phyloP scores from a whole-genome alignment of 2,113 vertebrate species.

The Callaeas wilsoni region DNA sequence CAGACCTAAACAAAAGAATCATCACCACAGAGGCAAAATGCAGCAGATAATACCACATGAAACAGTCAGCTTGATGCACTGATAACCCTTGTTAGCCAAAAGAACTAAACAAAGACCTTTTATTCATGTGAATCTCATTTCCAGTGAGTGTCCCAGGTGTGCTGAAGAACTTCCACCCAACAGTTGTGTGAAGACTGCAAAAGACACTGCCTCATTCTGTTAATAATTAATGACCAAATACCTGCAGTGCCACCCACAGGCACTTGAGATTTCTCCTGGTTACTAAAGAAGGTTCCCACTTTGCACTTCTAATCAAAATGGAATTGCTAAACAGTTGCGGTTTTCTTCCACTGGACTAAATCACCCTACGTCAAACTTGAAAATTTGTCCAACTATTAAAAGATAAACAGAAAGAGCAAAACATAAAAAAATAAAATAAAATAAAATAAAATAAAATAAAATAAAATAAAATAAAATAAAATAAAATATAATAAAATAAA shows the following conservation, averaged over 20 bases:
- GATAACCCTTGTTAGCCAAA: background rate
- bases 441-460: background rate
- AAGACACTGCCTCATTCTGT: background rate
- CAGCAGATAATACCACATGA: background rate
- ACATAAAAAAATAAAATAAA: background rate
- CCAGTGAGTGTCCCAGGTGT: background rate
- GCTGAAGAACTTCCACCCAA: background rate
- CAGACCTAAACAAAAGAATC: background rate
- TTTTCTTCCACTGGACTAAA: background rate
- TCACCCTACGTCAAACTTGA: background rate
- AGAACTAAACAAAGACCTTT: background rate
- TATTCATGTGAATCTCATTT: background rate
- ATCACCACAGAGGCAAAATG: background rate
- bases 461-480: background rate
- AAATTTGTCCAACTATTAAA: background rate
- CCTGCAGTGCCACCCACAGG: conserved; percentile 23
- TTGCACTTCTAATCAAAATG: background rate
- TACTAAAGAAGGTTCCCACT: background rate
- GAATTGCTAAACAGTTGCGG: background rate
- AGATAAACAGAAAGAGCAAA: background rate
- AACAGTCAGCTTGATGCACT: background rate
- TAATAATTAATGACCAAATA: conserved; percentile 20
- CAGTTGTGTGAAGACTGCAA: background rate
- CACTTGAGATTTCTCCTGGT: background rate
- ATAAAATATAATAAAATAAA: background rate